A percentile compares a stretch with the other conserved stretches of the same genome.
Conservation (phyloP, 2,888 invertebrate genomes). For the Mantis religiosa region DNA sequence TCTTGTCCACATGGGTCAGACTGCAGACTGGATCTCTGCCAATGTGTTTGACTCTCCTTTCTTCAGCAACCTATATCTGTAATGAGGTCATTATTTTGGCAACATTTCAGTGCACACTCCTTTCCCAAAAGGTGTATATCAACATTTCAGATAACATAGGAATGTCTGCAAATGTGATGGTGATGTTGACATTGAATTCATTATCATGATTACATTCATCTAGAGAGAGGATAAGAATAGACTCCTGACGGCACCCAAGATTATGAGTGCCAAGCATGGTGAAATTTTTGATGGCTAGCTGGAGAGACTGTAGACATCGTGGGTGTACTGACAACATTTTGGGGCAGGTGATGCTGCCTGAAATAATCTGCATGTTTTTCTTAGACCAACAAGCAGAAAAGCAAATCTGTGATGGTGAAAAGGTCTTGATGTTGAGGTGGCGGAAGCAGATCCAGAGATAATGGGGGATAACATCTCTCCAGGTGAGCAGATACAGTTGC, state of each 20-base stretch:
- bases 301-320: not conserved
- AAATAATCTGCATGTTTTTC: constrained; percentile 9
- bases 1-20: not conserved
- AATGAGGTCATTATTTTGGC: constrained; percentile 26
- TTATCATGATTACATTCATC: too few relatives aligned
- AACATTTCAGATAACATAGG: not conserved
- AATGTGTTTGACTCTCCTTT: not conserved
- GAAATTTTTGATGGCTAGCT: not conserved
- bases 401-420: not conserved
- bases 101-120: constrained; percentile 12
- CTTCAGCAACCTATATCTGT: constrained; percentile 13
- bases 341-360: constrained; percentile 15
- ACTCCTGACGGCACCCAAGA: not conserved
- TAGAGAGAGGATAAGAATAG: not conserved
- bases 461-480: constrained; percentile 8
- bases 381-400: not conserved
- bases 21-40: constrained; percentile 5
- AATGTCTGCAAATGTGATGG: not conserved
- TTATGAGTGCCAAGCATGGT: not conserved
- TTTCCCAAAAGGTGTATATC: constrained; percentile 3
- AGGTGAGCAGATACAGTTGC: not conserved
- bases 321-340: constrained; percentile 1
- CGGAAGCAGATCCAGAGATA: not conserved
- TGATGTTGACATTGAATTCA: not conserved
- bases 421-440: not conserved